Conservation (phyloP, 2,888 invertebrate genomes). For the Subacronicta megacephala region DNA sequence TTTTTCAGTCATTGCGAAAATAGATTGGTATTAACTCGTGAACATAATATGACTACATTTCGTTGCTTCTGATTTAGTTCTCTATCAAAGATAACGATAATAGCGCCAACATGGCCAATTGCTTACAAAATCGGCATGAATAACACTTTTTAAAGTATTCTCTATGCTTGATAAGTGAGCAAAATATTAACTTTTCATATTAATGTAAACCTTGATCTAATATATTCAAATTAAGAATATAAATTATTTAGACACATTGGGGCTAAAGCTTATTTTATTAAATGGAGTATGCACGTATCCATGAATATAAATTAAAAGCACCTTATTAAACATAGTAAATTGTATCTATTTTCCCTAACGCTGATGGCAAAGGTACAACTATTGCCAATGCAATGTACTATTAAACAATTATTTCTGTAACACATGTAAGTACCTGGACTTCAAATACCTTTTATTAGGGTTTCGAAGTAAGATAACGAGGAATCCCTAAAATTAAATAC, state of each 20-base stretch:
- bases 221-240: constrained; percentile 42
- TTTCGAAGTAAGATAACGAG: too few relatives aligned
- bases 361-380: constrained; percentile 12
- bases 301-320: constrained; percentile 46
- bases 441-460: not conserved
- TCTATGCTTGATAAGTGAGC: constrained; percentile 27
- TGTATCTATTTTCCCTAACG: constrained; percentile 7
- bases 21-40: not conserved
- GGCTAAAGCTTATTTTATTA: constrained; percentile 31
- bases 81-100: constrained; percentile 9
- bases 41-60: constrained; percentile 2
- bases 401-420: constrained; percentile 46
- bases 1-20: too few relatives aligned
- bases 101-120: constrained; percentile 27
- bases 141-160: constrained; percentile 36
- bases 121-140: constrained; percentile 17
- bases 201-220: constrained; percentile 35
- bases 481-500: too few relatives aligned
- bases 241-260: constrained; percentile 32
- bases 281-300: not conserved
- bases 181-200: constrained; percentile 26
- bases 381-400: constrained; percentile 5
- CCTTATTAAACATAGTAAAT: constrained; percentile 26
- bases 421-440: constrained; percentile 9
- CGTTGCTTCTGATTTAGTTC: constrained; percentile 1